Base-by-base conservation (phyloP, 2,797 vertebrate species). In the Eleutherodactylus coqui region DNA sequence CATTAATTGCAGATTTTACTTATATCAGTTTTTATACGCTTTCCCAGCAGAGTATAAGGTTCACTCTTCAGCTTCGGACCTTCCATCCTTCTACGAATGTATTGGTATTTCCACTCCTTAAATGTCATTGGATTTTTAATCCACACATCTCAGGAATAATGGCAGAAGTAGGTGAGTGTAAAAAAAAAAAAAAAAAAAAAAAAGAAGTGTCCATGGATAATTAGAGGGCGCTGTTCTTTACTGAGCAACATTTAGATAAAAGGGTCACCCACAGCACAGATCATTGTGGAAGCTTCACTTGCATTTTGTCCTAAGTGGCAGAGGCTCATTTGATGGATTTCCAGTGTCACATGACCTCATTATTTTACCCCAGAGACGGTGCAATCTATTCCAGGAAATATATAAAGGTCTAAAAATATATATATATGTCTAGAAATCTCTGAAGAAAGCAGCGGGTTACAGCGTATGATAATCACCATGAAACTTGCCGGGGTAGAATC, bases 391-490 rank as follows among this genome's bases (percentile, higher is more conserved):
- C 79, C 5, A 47, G 60, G 79, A 81, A 80, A 69, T 69, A 69
- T 9, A 67, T 49, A 60, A 67, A 11, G 14, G 21, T 49, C 79
- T 69, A 51, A 49, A 81, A 67, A 81, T 81, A 81, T 45, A 24
- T 19, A 81, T 49, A 81, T 81, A 81, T 45, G 24, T 19, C 19
- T 32, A 5, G 29, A 69, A 67, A 45, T 49, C 62, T 81, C 62
- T 32, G 24, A 11, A 47, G 62, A 81, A 17, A 3, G 78, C 19
- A 29, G 27, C 41, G 7, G 47, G 17, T 17, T n/a, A 1, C 62
- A 36, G 60, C 24, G 19, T 5, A 9, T 1, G 6, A 81, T 81
- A 67, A 80, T 67, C 78, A 64, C 78, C 19, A 34, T 32, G 43
- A 16, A 41, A 58, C 10, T 36, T 19, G 41, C 43, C 1, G 13